Evolutionary conservation across 2,888 invertebrate species (phyloP), one percentile per base, ranked within the genome.

Genomic region (Caenorhabditis parvicauda): DNA sequence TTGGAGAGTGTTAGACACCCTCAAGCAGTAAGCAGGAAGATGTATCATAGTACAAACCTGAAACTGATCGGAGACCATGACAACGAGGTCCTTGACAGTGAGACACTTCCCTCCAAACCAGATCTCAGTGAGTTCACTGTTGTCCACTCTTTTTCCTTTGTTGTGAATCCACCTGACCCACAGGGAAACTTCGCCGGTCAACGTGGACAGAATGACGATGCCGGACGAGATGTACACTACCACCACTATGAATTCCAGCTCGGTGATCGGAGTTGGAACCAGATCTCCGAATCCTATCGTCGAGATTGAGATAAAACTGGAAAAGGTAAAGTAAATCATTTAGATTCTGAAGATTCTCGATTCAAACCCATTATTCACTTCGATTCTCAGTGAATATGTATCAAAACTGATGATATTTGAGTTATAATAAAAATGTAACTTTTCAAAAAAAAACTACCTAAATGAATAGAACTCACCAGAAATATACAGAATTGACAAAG

Each of bases 231-330:
- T 63, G 19, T 68, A 67, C 39, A 68, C 61, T 17, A 59, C 12
- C 22, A 69, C 62, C 45, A 75, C 67, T 19, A 67, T 46, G 4
- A 38, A 39, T 24, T 60, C 60, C 21, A 66, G 57, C 7, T n/a
- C n/a, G n/a, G n/a, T n/a, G n/a, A n/a, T n/a, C 9, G 74, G 72
- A 14, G 67, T 59, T 0, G 72, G 72, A 12, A 49, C 46, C 24
- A 70, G 51, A 43, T 76, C 76, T 2, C 76, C 76, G 44, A 59
- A 76, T 1, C 76, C 76, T 24, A 76, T 76, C 0, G 76, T 76
- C 7, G 76, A 65, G 45, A 75, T 72, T 21, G 75, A 74, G 21
- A 75, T 72, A 55, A 76, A 76, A 55, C 76, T 76, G 45, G 43
- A 70, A 45, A 27, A 45, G 35, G 35, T 12, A 32, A 32, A 32